These are phyloP conservation scores for Drosophila albomicans DNA, from an alignment of 1,140 invertebrate genomes.

Conservation along the genomic window DNA sequence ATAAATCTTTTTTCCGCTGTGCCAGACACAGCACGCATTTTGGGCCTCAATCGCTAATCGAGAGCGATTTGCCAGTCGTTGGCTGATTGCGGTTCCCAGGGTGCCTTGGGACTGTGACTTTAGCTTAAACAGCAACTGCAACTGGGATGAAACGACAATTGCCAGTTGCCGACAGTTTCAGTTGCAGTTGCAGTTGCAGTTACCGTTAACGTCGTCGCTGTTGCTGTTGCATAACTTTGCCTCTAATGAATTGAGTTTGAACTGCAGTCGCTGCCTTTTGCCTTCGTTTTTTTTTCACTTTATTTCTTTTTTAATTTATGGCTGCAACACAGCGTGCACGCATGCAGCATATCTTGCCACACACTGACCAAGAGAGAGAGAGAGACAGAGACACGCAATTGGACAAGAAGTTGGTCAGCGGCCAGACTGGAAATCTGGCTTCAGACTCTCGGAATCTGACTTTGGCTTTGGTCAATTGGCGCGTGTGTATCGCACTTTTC, in stretches of 20 bases:
- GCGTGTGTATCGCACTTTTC: conserved; percentile 82
- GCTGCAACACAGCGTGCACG: conserved; percentile 48
- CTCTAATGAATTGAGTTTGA: conserved; percentile 58
- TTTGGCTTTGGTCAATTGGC: conserved; percentile 63
- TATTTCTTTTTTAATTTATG: conserved; percentile 44
- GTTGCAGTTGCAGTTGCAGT: conserved; percentile 23
- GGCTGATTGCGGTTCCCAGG: conserved; percentile 73
- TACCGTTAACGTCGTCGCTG: too few species aligned
- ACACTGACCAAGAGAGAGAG: background rate
- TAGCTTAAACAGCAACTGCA: conserved; percentile 18
- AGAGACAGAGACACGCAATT: conserved; percentile 28
- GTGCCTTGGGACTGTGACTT: conserved; percentile 42
- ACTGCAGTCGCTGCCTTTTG: conserved; percentile 42
- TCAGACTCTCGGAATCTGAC: conserved; percentile 26
- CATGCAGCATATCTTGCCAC: conserved; percentile 17
- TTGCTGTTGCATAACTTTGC: conserved; percentile 59
- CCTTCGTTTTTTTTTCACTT: conserved; percentile 37
- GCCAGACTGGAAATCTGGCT: conserved; percentile 39
- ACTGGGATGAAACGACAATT: conserved; percentile 55
- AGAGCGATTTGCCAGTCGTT: conserved; percentile 59
- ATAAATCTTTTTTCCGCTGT: conserved; percentile 62
- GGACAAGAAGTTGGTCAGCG: conserved; percentile 44
- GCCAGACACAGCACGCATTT: conserved; percentile 36
- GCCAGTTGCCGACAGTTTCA: conserved; percentile 25
- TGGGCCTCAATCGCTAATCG: conserved; percentile 62